Evolutionary conservation across 64 coral and sea anemone species (phyloP).

Genomic region (Actinia tenebrosa): DNA sequence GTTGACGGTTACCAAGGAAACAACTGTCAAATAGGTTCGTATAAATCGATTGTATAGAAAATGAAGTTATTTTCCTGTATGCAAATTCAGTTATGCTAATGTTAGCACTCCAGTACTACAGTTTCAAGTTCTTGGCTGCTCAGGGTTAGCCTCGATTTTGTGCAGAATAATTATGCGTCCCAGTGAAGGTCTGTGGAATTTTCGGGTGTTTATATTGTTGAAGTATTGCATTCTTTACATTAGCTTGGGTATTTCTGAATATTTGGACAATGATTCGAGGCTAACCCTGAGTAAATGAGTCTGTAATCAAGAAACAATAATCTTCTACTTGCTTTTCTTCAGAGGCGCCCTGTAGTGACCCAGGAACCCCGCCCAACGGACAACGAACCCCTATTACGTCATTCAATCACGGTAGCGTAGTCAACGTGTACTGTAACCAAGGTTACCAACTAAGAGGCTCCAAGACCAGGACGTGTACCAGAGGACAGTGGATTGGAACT

Average conservation of each 20-base stretch:
- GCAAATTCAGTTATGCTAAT: not conserved
- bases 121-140: no score
- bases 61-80: not conserved
- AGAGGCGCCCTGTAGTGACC: slow-evolving; percentile 35
- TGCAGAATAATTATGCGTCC: no score
- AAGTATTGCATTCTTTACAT: no score
- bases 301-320: no score
- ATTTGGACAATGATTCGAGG: no score
- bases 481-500: slow-evolving; percentile 51
- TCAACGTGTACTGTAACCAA: slow-evolving; percentile 36
- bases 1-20: slow-evolving; percentile 30
- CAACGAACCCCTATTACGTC: slow-evolving; percentile 2
- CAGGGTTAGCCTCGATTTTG: no score
- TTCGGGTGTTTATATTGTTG: no score
- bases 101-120: no score
- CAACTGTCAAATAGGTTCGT: slow-evolving; percentile 54
- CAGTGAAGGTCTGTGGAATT: no score
- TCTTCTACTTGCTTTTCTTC: not conserved
- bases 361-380: slow-evolving; percentile 45
- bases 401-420: slow-evolving; percentile 26
- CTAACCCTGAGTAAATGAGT: no score
- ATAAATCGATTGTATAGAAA: not conserved
- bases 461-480: slow-evolving; percentile 19
- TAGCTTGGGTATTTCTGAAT: no score
- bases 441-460: slow-evolving; percentile 46